Evolutionary conservation across 1,140 invertebrate genomes (phyloP), one percentile per base, ranked within the genome.

Genomic region (Drosophila hydei): DNA sequence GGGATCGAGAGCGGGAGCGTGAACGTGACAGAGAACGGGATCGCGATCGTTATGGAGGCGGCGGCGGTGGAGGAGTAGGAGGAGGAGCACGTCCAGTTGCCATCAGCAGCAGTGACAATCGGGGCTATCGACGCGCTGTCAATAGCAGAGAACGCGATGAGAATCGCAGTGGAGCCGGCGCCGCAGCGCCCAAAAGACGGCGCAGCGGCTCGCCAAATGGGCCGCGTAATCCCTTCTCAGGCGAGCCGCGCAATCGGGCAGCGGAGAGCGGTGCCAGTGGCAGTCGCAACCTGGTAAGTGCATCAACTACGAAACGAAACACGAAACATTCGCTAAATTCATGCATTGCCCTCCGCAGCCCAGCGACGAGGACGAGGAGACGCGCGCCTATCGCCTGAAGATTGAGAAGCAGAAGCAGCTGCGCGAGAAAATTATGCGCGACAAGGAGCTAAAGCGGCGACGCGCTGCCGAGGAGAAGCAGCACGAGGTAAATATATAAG

Each of bases 381-480:
- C 94, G 75, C 92, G 92, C 48, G 93, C 93, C 21, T 94, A 95
- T 75, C 91, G 93, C n/a, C 91, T 93, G 61, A 94, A 94, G 80
- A 94, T 95, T 73, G 94, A 95, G 78, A 94, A 95, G 78, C 94
- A 95, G 72, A 94, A 94, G 78, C 92, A 92, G 6, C 64, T 94
- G 47, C 92, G 94, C 9, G 94, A 95, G 73, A 92, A 93, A 75
- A 91, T 95, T 3, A 74, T 94, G 42, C 92, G 93, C 3, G 93
- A 93, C 79, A 95, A 95, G 77, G 94, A 95, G 88, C 92, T 94
- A 76, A 92, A 94, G 61, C 90, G 94, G 56, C 93, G 94, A 77
- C 92, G 93, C 70, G 94, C 94, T 4, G 93, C 93, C 33, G 91
- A 92, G 77, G 91, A 91, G 67, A 91, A 91, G 60, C 69, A 58